Evolutionary conservation across 2,888 invertebrate species (phyloP).

Genomic region (Torymus auratus): DNA sequence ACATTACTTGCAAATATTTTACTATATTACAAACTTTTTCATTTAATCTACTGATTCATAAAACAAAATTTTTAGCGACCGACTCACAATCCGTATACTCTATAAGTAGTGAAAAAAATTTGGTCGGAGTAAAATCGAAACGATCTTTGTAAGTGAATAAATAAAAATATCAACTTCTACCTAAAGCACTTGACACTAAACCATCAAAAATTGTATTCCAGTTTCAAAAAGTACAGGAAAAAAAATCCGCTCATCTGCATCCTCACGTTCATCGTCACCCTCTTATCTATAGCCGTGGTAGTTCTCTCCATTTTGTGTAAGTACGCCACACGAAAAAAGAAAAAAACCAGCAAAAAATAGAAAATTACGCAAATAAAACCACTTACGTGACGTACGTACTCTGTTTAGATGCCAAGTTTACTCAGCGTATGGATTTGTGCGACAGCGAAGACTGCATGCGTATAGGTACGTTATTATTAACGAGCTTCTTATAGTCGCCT

Average conservation of each 20-base stretch:
- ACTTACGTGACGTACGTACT: neutral
- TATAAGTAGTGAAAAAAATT: constrained; percentile 67
- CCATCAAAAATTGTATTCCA: constrained; percentile 54
- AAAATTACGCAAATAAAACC: neutral
- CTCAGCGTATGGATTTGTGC: constrained; percentile 76
- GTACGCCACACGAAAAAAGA: constrained; percentile 56
- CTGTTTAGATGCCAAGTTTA: constrained; percentile 64
- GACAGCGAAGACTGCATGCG: constrained; percentile 84
- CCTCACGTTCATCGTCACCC: constrained; percentile 59
- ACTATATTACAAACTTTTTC: too few species aligned
- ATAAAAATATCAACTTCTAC: neutral
- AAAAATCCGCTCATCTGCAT: constrained; percentile 30
- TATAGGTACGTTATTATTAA: constrained; percentile 66
- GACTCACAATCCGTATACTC: constrained; percentile 69
- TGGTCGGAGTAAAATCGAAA: constrained; percentile 71
- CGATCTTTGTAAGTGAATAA: constrained; percentile 69
- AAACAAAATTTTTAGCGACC: constrained; percentile 58
- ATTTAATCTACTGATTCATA: too few species aligned
- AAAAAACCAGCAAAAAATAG: neutral
- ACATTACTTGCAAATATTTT: too few species aligned
- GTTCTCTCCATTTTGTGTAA: constrained; percentile 70
- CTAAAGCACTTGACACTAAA: too few species aligned
- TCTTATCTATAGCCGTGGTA: constrained; percentile 64
- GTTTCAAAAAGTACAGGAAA: constrained; percentile 65
- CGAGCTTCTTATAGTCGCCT: too few species aligned